Base-by-base conservation (phyloP, 2,888 invertebrate species). In the Pseudococcus viburni region DNA sequence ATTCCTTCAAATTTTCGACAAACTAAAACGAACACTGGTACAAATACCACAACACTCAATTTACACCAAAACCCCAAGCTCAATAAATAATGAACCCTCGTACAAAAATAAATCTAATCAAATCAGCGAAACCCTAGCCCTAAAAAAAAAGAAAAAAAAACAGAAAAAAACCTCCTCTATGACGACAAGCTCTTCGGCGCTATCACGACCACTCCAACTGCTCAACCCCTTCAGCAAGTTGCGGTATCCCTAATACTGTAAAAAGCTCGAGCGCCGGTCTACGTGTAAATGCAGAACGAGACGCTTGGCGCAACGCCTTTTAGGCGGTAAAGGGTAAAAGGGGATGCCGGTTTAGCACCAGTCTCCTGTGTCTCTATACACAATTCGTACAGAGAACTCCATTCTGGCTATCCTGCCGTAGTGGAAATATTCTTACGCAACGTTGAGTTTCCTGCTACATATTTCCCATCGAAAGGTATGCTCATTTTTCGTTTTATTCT, bases 401-500 rank as follows among this genome's bases (percentile, higher is more conserved):
- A 68, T 86, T 73, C 73, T 39, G 86, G 64, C 73, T 19, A 68
- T 68, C 73, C 64, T 26, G 68, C 46, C 77, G 86, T 73, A 68
- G 86, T 73, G 68, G 86, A 86, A 42, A 86, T 86, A 68, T 86
- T 73, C 73, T 86, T 86, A 86, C 73, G 73, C 68, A 86, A 86
- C 86, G 86, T 86, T 59, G n/a, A 55, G 17, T 83, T 83, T 83
- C 80, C 80, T 83, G 59, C 22, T n/a, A 64, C 51, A 84, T 55
- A 84, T 19, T 85, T 85, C 59, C 64, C 80, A 83, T 83, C 46
- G 46, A 83, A 83, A 83, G 80, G 80, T 83, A 83, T 19, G 80
- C 15, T 46, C 46, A 19, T 83, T 83, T 83, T 83, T 83, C 42
- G 80, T 42, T 83, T 46, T 19, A 15, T 77, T 77, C 39, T 15